A percentile compares a stretch with the other conserved stretches of the same genome.
Evolutionary conservation across 2,888 invertebrate species (phyloP).

Genomic region (Euzetes globulus): DNA sequence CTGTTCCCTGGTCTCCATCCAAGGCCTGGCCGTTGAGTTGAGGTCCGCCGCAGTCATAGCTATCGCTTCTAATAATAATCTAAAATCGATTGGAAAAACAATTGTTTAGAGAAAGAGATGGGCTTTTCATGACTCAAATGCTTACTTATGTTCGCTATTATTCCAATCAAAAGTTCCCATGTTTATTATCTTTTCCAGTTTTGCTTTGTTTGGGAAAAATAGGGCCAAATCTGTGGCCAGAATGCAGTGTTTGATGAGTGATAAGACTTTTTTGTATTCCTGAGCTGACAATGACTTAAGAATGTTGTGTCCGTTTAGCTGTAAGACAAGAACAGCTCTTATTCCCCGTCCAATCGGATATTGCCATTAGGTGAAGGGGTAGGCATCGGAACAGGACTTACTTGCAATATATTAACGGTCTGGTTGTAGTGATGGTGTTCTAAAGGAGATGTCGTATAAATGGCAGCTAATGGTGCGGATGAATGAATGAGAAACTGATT

Average conservation of each 20-base stretch:
- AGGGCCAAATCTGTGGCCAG: conserved; percentile 73
- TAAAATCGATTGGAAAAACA: conserved; percentile 43
- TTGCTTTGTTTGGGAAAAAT: conserved; percentile 68
- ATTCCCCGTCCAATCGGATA: background rate
- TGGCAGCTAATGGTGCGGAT: conserved; percentile 69
- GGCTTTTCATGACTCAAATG: background rate
- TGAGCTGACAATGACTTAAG: conserved; percentile 62
- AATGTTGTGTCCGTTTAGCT: conserved; percentile 74
- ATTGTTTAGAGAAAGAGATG: too few relatives aligned
- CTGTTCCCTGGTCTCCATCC: conserved; percentile 70
- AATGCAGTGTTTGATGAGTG: conserved; percentile 70
- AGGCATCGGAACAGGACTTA: background rate
- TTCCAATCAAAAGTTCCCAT: conserved; percentile 59
- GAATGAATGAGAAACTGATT: conserved; percentile 78
- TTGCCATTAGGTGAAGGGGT: background rate
- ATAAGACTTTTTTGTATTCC: conserved; percentile 65
- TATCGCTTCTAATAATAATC: conserved; percentile 63
- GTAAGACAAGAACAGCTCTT: background rate
- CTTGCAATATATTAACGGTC: conserved; percentile 70
- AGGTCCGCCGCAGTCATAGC: conserved; percentile 77
- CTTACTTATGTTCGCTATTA: conserved; percentile 57
- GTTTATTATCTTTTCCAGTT: conserved; percentile 54
- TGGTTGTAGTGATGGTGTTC: conserved; percentile 85
- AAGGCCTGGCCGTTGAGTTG: conserved; percentile 74
- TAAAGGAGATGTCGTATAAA: conserved; percentile 76